Conservation (phyloP, 2,113 vertebrate species). For the Hyaena hyaena region DNA sequence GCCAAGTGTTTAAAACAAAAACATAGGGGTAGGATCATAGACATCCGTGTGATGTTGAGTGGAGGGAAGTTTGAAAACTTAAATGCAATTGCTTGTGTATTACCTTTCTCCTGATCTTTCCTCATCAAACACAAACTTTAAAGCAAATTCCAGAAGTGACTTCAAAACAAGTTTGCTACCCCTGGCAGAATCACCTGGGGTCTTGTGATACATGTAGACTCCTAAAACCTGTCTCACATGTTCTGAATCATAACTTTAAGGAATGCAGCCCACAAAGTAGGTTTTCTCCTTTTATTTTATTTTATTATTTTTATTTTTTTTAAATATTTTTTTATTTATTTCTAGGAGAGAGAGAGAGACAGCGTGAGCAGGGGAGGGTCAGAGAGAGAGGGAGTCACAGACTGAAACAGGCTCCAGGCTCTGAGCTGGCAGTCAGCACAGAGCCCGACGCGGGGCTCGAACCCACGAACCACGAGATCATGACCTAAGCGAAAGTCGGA, state of each 20-base stretch:
- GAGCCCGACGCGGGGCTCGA: no score
- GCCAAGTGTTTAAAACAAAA: not conserved
- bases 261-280: not conserved
- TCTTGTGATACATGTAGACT: not conserved
- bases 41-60: not conserved
- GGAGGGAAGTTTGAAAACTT: not conserved
- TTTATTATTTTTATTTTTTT: no score
- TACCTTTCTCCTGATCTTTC: not conserved
- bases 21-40: not conserved
- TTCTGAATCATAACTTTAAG: not conserved
- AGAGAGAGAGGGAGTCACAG: no score
- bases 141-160: not conserved
- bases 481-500: no score
- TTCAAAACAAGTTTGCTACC: not conserved
- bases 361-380: no score
- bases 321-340: no score
- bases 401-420: no score
- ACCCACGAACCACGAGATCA: no score
- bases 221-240: not conserved
- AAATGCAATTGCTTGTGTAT: not conserved
- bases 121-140: not conserved
- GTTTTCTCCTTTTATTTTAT: not conserved
- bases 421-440: no score
- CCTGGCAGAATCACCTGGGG: not conserved
- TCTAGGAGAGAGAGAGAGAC: no score